Percentiles rank a stretch among this genome's conserved stretches.
phyloP scores from a whole-genome alignment of 2,888 invertebrate species.

The Anticlea derivata region DNA sequence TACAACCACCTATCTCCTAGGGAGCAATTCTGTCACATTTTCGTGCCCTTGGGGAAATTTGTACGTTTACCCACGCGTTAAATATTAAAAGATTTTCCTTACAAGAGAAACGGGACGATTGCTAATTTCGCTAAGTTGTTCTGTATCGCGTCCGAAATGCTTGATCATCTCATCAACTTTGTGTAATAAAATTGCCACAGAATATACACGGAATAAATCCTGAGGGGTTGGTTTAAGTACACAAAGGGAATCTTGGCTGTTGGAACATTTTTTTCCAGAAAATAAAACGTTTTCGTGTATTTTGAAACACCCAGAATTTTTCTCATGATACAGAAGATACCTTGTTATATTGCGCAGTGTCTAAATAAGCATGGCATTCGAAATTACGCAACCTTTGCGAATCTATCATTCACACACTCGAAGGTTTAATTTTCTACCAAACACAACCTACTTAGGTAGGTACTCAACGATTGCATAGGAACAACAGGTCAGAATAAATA shows the following conservation, averaged over 20 bases:
- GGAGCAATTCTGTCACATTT: slow-evolving; percentile 29
- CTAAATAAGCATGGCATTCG: slow-evolving; percentile 12
- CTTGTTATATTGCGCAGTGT: slow-evolving; percentile 1
- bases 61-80: slow-evolving; percentile 27
- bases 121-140: slow-evolving; percentile 21
- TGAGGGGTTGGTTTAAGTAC: slow-evolving; percentile 1
- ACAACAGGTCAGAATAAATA: no score
- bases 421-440: background rate
- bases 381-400: slow-evolving; percentile 14
- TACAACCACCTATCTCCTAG: background rate
- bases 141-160: slow-evolving; percentile 2
- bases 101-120: slow-evolving; percentile 11
- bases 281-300: background rate
- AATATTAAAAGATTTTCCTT: slow-evolving; percentile 24
- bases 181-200: background rate
- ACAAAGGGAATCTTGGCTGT: slow-evolving; percentile 8
- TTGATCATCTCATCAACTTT: slow-evolving; percentile 8
- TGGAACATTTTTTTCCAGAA: slow-evolving; percentile 1
- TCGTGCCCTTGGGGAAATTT: slow-evolving; percentile 34
- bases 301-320: background rate
- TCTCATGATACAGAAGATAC: background rate
- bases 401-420: slow-evolving; percentile 6
- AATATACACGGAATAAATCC: background rate
- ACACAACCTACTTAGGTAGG: background rate
- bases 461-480: no score